Evolutionary conservation across 2,797 vertebrate genomes (phyloP).

Genomic region (Chrysocyon brachyurus): DNA sequence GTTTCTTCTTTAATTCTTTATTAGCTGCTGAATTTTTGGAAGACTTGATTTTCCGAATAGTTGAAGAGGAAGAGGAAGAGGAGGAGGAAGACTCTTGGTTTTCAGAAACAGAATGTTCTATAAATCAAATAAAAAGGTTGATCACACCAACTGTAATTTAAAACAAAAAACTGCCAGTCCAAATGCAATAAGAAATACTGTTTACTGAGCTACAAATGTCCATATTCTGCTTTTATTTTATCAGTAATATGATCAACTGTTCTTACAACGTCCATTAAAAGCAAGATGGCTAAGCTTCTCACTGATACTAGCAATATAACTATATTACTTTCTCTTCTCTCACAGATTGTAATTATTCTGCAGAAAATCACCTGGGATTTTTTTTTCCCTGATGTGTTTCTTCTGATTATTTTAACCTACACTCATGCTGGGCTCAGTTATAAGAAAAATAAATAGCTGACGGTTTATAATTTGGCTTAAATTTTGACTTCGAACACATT

Average conservation of each 20-base stretch:
- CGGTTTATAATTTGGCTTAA: constrained; percentile 28
- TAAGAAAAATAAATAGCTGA: constrained; percentile 52
- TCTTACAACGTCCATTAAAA: constrained; percentile 50
- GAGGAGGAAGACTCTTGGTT: constrained; percentile 85
- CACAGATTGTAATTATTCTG: constrained; percentile 58
- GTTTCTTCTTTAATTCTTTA: constrained; percentile 85
- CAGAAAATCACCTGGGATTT: not conserved
- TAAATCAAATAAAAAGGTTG: constrained; percentile 83
- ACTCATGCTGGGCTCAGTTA: not conserved
- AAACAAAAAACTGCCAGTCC: constrained; percentile 35
- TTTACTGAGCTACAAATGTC: not conserved
- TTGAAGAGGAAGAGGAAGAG: constrained; percentile 84
- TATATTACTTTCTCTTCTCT: constrained; percentile 43
- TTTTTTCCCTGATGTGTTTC: not conserved
- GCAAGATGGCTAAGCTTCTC: not conserved
- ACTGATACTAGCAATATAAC: constrained; percentile 20
- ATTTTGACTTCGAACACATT: constrained; percentile 42
- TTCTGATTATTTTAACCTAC: constrained; percentile 40
- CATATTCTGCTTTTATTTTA: constrained; percentile 28
- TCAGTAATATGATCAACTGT: not conserved
- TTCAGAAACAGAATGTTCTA: constrained; percentile 86
- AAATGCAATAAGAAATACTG: constrained; percentile 62
- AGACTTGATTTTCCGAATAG: constrained; percentile 85
- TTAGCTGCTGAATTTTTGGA: constrained; percentile 86
- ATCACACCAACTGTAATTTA: constrained; percentile 80